Evolutionary conservation across 2,113 vertebrate genomes (phyloP).

Genomic region (Neotoma lepida): DNA sequence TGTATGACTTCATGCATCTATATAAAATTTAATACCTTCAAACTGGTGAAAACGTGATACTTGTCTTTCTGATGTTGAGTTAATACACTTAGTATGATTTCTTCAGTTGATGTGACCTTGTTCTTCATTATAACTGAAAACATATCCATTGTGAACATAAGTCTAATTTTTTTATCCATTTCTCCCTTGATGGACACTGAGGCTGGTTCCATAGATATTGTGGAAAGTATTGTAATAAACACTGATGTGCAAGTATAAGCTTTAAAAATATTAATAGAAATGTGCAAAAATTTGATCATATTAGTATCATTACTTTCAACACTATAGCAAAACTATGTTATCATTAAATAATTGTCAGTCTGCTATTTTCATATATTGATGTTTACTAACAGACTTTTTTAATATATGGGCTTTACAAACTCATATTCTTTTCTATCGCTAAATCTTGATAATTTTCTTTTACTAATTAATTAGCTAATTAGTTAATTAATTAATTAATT

Average conservation of each 20-base stretch:
- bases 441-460: not conserved
- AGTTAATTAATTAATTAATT: not conserved
- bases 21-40: not conserved
- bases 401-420: not conserved
- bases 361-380: not conserved
- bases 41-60: not conserved
- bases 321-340: conserved; percentile 46
- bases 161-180: not conserved
- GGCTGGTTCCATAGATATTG: no score
- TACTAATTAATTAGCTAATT: not conserved
- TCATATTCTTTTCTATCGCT: not conserved
- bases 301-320: conserved; percentile 55
- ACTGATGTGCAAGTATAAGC: not conserved
- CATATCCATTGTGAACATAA: not conserved
- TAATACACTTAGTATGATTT: not conserved
- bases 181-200: no score
- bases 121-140: not conserved
- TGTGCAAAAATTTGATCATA: conserved; percentile 55
- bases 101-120: not conserved
- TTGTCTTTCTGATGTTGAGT: not conserved
- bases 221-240: not conserved
- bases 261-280: not conserved
- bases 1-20: not conserved
- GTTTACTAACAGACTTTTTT: not conserved
- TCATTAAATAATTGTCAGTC: conserved; percentile 57